phyloP scores from a whole-genome alignment of 1,140 invertebrate species.

The Potamilus streckersoni region DNA sequence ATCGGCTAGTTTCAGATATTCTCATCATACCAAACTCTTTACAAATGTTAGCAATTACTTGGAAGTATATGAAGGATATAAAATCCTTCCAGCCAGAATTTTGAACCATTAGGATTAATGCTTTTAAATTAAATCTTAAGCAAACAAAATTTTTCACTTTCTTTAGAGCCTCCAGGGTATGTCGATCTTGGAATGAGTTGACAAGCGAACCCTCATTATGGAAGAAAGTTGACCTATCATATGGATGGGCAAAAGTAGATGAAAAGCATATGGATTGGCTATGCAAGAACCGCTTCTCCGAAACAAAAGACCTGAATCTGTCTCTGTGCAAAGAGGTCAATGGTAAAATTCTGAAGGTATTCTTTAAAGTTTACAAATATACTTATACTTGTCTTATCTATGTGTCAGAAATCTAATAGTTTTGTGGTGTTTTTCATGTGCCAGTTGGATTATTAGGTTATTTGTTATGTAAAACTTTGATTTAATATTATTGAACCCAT shows the following conservation, averaged over 20 bases:
- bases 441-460: background rate
- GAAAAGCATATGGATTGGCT: slow-evolving; percentile 80
- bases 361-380: background rate
- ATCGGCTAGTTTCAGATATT: too few relatives aligned
- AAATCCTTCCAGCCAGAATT: background rate
- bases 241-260: slow-evolving; percentile 78
- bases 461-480: too few relatives aligned
- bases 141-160: slow-evolving; percentile 43
- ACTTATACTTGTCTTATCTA: too few relatives aligned
- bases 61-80: too few relatives aligned
- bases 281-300: slow-evolving; percentile 78
- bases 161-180: slow-evolving; percentile 78
- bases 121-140: background rate
- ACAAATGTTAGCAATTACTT: too few relatives aligned
- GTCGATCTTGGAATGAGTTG: slow-evolving; percentile 79
- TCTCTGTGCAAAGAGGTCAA: slow-evolving; percentile 49
- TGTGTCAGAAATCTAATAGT: too few relatives aligned
- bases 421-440: too few relatives aligned
- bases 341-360: background rate
- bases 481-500: too few relatives aligned
- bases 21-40: too few relatives aligned
- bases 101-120: background rate
- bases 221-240: slow-evolving; percentile 80
- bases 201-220: slow-evolving; percentile 78
- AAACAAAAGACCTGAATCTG: slow-evolving; percentile 81